These are phyloP conservation scores for Drosophila ercepeae DNA, from an alignment of 1,140 invertebrate species.

Conservation along the genomic window DNA sequence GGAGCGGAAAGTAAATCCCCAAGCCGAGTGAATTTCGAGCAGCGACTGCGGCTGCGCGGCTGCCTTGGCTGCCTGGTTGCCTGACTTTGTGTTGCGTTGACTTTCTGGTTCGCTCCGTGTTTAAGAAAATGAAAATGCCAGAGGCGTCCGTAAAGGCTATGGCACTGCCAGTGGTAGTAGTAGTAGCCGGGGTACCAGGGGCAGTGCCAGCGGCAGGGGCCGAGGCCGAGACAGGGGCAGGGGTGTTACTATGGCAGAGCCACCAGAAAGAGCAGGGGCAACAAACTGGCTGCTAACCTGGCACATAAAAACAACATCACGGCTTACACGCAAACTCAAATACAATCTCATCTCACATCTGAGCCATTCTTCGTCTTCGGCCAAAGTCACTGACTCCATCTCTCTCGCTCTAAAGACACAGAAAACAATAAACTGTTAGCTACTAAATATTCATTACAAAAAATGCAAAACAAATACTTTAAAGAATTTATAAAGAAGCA, in stretches of 20 bases:
- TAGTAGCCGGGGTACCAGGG: too few relatives aligned
- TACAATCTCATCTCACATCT: background rate
- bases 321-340: background rate
- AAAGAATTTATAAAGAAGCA: too few relatives aligned
- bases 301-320: conserved; percentile 6
- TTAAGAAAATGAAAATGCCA: conserved; percentile 2
- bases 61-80: conserved; percentile 21
- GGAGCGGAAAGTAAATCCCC: conserved; percentile 24
- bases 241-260: background rate
- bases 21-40: conserved; percentile 3
- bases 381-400: background rate
- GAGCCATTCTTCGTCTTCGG: conserved; percentile 1
- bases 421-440: too few relatives aligned
- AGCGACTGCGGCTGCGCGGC: conserved; percentile 37
- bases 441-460: too few relatives aligned
- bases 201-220: background rate
- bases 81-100: conserved; percentile 5
- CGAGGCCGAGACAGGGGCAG: background rate
- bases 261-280: conserved; percentile 2
- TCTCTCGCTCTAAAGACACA: background rate
- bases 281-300: conserved; percentile 3
- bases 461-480: too few relatives aligned
- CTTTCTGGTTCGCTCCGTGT: background rate
- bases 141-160: background rate
- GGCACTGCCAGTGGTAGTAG: background rate